Evolutionary conservation across 2,113 vertebrate genomes (phyloP).

Genomic region (Cyanoramphus novaezelandiae): DNA sequence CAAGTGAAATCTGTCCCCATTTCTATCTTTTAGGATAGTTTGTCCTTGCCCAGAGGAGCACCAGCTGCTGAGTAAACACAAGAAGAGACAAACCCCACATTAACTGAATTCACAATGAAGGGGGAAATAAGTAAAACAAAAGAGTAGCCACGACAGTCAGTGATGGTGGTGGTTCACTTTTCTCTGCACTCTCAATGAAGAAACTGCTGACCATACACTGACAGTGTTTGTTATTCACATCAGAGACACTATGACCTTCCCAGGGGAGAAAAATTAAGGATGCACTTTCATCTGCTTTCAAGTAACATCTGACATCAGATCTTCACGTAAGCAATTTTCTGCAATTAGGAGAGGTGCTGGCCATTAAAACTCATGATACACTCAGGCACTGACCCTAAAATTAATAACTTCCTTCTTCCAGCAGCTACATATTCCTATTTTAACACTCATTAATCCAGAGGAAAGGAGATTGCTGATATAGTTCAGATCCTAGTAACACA

Average conservation of each 20-base stretch:
- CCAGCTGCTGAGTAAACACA: not conserved
- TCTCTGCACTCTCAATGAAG: not conserved
- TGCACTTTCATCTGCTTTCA: not conserved
- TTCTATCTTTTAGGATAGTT: not conserved
- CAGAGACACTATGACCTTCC: not conserved
- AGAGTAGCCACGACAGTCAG: not conserved
- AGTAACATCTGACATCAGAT: not conserved
- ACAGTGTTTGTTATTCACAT: not conserved
- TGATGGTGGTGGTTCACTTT: not conserved
- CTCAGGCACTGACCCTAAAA: not conserved
- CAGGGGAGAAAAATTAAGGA: not conserved
- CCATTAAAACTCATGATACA: not conserved
- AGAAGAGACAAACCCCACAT: not conserved
- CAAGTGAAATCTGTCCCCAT: not conserved
- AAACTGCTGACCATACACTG: conserved; percentile 18
- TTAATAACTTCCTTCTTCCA: not conserved
- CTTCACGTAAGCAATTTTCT: not conserved
- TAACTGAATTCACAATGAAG: not conserved
- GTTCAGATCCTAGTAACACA: not conserved
- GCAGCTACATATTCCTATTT: not conserved
- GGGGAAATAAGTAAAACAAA: not conserved
- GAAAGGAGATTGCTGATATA: not conserved
- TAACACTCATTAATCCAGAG: not conserved
- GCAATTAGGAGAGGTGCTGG: not conserved
- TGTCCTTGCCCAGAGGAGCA: not conserved